Conservation (phyloP, 2,888 invertebrate genomes). For the Ornithoptera alexandrae region DNA sequence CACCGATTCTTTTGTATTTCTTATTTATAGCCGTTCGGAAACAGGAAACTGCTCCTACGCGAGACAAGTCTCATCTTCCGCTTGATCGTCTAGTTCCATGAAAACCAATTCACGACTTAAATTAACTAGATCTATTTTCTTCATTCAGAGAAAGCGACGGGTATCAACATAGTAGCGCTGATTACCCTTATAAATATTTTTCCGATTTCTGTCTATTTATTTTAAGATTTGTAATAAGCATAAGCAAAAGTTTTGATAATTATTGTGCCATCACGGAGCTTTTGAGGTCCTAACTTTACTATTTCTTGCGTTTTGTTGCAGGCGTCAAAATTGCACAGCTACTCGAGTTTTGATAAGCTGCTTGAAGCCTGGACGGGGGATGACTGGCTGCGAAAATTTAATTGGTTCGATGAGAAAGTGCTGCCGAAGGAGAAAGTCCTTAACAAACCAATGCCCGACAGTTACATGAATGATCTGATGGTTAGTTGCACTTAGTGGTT, state of each 20-base stretch:
- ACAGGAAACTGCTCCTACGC: slow-evolving; percentile 46
- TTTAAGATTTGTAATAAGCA: background rate
- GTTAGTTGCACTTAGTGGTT: slow-evolving; percentile 44
- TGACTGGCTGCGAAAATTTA: slow-evolving; percentile 58
- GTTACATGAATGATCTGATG: slow-evolving; percentile 55
- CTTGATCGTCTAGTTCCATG: slow-evolving; percentile 56
- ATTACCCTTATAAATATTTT: slow-evolving; percentile 29
- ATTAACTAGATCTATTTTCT: slow-evolving; percentile 59
- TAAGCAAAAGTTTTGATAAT: background rate
- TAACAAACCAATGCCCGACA: slow-evolving; percentile 47
- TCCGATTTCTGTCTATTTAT: too few species aligned
- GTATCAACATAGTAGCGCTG: slow-evolving; percentile 35
- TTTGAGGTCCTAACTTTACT: background rate
- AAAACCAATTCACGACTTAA: slow-evolving; percentile 58
- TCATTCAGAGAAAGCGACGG: slow-evolving; percentile 59
- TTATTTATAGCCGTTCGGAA: slow-evolving; percentile 48
- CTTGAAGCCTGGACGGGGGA: slow-evolving; percentile 48
- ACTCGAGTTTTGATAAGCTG: slow-evolving; percentile 49
- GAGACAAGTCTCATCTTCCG: slow-evolving; percentile 47
- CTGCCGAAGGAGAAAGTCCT: slow-evolving; percentile 59
- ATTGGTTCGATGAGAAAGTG: slow-evolving; percentile 55
- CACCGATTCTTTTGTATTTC: slow-evolving; percentile 29
- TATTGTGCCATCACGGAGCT: background rate
- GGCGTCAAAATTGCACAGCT: slow-evolving; percentile 57
- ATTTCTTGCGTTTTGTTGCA: slow-evolving; percentile 54